Base-by-base conservation (phyloP, 1,140 invertebrate species). In the Parasteatoda tepidariorum region DNA sequence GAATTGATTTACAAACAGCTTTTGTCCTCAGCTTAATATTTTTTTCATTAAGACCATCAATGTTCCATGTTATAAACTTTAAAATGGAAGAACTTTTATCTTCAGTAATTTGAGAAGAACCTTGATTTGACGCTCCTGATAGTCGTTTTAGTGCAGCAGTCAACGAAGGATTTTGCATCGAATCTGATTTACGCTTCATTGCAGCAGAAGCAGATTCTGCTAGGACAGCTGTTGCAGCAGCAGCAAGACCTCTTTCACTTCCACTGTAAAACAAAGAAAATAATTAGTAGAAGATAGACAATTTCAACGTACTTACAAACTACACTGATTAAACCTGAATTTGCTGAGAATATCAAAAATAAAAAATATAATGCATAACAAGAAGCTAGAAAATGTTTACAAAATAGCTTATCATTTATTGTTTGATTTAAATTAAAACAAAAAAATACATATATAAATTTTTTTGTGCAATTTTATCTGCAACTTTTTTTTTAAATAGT, bases 31-130 rank as follows among this genome's bases (percentile, higher is more conserved):
- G 89, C 54, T 89, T 88, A 9, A 92, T 67, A 86, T 91, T 91
- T 22, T 89, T 88, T 22, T 88, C 87, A 86, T 92, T 91, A 2
- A 93, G 86, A 3, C 92, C 92, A 89, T 93, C 92, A 83, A 93
- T 88, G 86, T 93, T 93, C 92, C 92, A 93, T 4, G 91, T 88
- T 5, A 92, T 87, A 22, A 92, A 84, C 33, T 86, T 87, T 48
- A 91, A 88, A 54, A 86, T 86, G 41, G 33, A 5, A 11, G 54
- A 61, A 9, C 24, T 9, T 61, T 61, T 61, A 1, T 22, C 26
- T 28, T 28, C n/a, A 2, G 57, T 61, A 48, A 48, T 48, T 48
- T 13, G 18, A 48, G 38, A 48, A 18, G 1, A 13, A 13, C 9
- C 9, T 4, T 48, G 38, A 48, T 13, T 48, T 2, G 38, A 48